Evolutionary conservation across 92 coral and sea anemone species (phyloP), one percentile per base, ranked within the genome.

Genomic region (Isaurus tuberculatus): DNA sequence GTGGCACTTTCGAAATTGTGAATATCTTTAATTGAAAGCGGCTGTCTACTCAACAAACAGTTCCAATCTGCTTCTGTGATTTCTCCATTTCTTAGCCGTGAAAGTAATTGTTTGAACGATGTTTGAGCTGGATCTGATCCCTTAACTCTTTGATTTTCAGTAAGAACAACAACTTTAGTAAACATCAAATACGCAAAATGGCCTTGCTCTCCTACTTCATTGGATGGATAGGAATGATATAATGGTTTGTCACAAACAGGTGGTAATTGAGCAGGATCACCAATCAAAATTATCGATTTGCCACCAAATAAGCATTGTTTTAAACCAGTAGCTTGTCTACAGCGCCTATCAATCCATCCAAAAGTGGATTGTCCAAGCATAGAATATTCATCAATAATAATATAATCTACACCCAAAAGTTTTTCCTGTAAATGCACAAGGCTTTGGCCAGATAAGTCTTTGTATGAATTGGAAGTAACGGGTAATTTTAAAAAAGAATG

Each of bases 131-230:
- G 61, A 53, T 53, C 61, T 43, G 80, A 30, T 44, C 80, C 61
- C 53, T 61, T 73, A 26, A 73, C 80, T 73, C 80, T 73, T 33
- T 73, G 80, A 44, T 32, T 73, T 44, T 20, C 33, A 23, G 53
- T 36, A 40, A 73, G 34, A 19, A 44, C 23, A 16, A 73, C 80
- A 36, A 73, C 80, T 40, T 73, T 73, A 16, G 40, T 33, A 14
- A 73, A 73, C 80, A 43, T 36, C 32, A 73, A 23, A 73, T 73
- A 73, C 16, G 80, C 80, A 40, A 36, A 43, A 73, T 73, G 61
- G 64, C 80, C 80, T 36, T 73, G 80, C 61, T 73, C 63, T 20
- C 60, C 65, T 40, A 73, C 28, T 44, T 43, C 80, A 43, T 40
- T 32, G 25, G 80, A 73, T 73, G 80, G 80, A 44, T 73, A 53